A percentile compares a stretch with the other conserved stretches of the same genome.
phyloP scores from a whole-genome alignment of 2,888 invertebrate species.

The Drosophila merina region DNA sequence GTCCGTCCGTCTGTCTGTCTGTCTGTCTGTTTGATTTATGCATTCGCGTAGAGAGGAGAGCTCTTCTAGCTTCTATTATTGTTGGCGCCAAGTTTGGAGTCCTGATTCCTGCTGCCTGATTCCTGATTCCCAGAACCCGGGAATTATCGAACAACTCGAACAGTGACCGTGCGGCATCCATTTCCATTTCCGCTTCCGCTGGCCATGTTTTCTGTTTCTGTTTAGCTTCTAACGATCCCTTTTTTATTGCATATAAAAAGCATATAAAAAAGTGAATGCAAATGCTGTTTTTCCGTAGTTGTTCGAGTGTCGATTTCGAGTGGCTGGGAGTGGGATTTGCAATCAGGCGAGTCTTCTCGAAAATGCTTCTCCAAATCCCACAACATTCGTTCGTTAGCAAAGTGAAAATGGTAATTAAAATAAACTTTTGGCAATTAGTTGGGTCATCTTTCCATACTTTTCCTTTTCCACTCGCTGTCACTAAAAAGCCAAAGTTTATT shows the following conservation, averaged over 20 bases:
- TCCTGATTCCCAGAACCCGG: conserved; percentile 8
- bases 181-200: conserved; percentile 72
- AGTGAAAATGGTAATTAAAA: neutral
- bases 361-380: conserved; percentile 1
- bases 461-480: neutral
- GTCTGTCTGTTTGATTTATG: conserved; percentile 59
- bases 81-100: conserved; percentile 54
- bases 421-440: neutral
- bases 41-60: conserved; percentile 26
- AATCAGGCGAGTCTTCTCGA: neutral
- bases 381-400: neutral
- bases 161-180: conserved; percentile 70
- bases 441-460: neutral
- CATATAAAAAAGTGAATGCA: conserved; percentile 65
- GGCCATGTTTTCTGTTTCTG: conserved; percentile 36
- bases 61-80: conserved; percentile 46
- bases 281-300: conserved; percentile 48
- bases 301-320: conserved; percentile 41
- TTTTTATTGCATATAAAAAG: conserved; percentile 26
- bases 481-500: neutral
- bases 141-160: conserved; percentile 17
- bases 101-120: neutral
- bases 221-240: neutral
- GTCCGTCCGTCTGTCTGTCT: conserved; percentile 33
- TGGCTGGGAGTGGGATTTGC: conserved; percentile 3